A percentile compares a stretch with the other conserved stretches of the same genome.
Conservation (phyloP, 2,888 invertebrate genomes). For the Lycaena phlaeas region DNA sequence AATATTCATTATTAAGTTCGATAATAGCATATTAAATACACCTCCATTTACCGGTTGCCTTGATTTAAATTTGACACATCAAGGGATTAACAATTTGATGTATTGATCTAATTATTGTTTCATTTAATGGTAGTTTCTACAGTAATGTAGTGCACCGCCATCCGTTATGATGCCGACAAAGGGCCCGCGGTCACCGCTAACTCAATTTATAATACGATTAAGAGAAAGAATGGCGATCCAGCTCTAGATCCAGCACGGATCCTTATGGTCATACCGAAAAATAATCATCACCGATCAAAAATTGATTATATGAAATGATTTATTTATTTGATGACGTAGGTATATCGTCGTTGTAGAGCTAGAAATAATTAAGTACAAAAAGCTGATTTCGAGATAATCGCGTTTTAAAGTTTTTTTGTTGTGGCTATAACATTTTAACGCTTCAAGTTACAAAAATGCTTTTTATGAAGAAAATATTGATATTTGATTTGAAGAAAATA, state of each 20-base stretch:
- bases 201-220: conserved; percentile 70
- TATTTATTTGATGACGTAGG: too few relatives aligned
- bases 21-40: too few relatives aligned
- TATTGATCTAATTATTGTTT: conserved; percentile 48
- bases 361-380: too few relatives aligned
- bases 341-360: too few relatives aligned
- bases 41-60: too few relatives aligned
- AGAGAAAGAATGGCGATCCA: conserved; percentile 57
- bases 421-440: too few relatives aligned
- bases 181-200: conserved; percentile 43
- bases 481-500: too few relatives aligned
- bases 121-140: conserved; percentile 45
- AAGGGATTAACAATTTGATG: conserved; percentile 23
- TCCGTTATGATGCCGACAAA: conserved; percentile 59
- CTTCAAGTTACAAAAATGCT: too few relatives aligned
- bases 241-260: conserved; percentile 50
- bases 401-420: too few relatives aligned
- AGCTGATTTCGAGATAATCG: too few relatives aligned
- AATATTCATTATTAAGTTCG: too few relatives aligned
- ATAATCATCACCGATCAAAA: conserved; percentile 24
- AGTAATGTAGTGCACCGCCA: conserved; percentile 45
- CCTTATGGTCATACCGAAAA: conserved; percentile 48
- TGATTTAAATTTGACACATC: conserved; percentile 19
- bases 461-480: too few relatives aligned
- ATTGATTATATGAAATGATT: conserved; percentile 44